phyloP scores from a whole-genome alignment of 1,140 invertebrate genomes.

The Pemphigus obesinymphae region DNA sequence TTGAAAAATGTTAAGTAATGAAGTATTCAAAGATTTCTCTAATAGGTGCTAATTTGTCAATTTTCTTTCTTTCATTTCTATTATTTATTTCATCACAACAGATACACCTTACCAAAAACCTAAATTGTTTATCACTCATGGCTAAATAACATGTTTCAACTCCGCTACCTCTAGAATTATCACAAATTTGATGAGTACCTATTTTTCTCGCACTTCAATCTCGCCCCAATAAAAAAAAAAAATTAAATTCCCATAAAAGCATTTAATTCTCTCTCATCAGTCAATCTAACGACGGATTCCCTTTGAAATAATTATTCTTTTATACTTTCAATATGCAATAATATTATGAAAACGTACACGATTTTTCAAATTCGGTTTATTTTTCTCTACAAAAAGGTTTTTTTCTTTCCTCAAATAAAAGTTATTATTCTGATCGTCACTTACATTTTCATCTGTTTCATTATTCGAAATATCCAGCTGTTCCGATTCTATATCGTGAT shows the following conservation, averaged over 20 bases:
- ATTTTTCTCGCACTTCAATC: conserved; percentile 32
- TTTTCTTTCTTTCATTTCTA: conserved; percentile 44
- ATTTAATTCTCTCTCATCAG: too few relatives aligned
- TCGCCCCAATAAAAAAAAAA: too few relatives aligned
- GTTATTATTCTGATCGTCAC: background rate
- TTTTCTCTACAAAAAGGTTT: background rate
- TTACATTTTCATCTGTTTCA: background rate
- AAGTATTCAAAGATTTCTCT: conserved; percentile 32
- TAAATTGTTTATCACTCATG: conserved; percentile 47
- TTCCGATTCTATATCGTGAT: background rate
- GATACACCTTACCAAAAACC: conserved; percentile 46
- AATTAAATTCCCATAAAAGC: too few relatives aligned
- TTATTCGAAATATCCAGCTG: background rate
- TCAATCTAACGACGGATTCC: too few relatives aligned
- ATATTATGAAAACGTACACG: background rate
- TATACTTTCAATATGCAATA: background rate
- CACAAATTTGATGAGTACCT: conserved; percentile 49
- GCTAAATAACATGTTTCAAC: conserved; percentile 44
- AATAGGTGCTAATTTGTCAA: conserved; percentile 49
- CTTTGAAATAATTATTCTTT: too few relatives aligned
- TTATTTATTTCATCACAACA: conserved; percentile 49
- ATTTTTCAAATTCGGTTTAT: background rate
- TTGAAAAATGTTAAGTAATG: conserved; percentile 42
- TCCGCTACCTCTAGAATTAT: conserved; percentile 45
- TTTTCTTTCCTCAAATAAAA: conserved; percentile 10